Evolutionary conservation across 2,888 invertebrate genomes (phyloP).

Genomic region (Athalia cordata): DNA sequence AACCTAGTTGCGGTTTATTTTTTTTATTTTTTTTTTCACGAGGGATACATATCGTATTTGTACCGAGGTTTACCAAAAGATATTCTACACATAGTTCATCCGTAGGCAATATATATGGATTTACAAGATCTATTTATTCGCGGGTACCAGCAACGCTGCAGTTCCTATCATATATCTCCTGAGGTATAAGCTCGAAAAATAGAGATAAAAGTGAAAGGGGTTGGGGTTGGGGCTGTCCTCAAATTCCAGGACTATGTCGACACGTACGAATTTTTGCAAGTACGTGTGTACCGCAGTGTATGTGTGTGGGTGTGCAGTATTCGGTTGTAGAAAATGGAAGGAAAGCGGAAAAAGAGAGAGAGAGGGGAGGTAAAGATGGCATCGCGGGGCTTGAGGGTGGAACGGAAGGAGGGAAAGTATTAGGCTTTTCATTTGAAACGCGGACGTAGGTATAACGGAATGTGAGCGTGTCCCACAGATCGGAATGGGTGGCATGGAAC

Average conservation of each 20-base stretch:
- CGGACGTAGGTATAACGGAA: constrained; percentile 37
- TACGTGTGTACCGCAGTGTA: neutral
- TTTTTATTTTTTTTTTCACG: too few relatives aligned
- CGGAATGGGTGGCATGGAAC: constrained; percentile 22
- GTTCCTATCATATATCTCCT: neutral
- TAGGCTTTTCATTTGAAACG: constrained; percentile 39
- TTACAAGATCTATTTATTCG: neutral
- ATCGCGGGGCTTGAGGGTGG: neutral
- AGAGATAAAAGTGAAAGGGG: constrained; percentile 23
- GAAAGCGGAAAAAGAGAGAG: neutral
- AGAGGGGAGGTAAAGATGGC: neutral
- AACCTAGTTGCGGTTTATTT: too few relatives aligned
- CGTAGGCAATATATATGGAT: neutral
- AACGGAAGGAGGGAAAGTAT: constrained; percentile 17
- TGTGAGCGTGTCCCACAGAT: constrained; percentile 33
- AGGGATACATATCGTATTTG: too few relatives aligned
- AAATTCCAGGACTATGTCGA: constrained; percentile 42
- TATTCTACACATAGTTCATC: neutral
- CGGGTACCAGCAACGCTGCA: neutral
- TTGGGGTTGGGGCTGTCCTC: constrained; percentile 8
- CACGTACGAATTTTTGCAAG: neutral
- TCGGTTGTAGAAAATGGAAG: neutral
- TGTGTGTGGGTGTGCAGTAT: neutral
- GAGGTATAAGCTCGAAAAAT: neutral
- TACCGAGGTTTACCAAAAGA: too few relatives aligned